These are phyloP conservation scores for Sinelater perroti DNA, from an alignment of 2,888 invertebrate genomes.

Conservation along the genomic window DNA sequence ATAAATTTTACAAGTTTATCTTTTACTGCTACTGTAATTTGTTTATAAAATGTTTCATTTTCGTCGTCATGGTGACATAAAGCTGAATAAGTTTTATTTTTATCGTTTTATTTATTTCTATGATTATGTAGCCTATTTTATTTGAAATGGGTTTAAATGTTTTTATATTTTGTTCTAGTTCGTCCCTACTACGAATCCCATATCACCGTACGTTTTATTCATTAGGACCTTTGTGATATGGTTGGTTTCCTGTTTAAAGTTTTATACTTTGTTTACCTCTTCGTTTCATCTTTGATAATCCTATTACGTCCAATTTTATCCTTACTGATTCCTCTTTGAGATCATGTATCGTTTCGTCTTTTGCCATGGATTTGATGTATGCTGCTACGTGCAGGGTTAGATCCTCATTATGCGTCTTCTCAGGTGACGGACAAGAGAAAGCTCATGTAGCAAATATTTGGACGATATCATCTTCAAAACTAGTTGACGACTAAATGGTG, in stretches of 20 bases:
- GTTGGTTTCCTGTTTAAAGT: too few relatives aligned
- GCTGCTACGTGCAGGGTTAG: constrained; percentile 2
- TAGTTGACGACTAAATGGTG: too few relatives aligned
- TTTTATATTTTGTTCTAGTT: background rate
- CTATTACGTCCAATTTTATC: background rate
- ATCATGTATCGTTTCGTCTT: constrained; percentile 1
- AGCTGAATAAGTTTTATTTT: background rate
- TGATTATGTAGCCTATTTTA: background rate
- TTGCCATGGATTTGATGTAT: constrained; percentile 1
- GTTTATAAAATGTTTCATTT: background rate
- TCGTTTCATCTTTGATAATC: background rate
- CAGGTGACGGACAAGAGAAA: too few relatives aligned
- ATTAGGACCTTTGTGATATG: background rate
- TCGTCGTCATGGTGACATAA: background rate
- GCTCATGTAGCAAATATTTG: too few relatives aligned
- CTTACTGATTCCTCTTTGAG: background rate
- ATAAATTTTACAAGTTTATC: too few relatives aligned
- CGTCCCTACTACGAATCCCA: background rate
- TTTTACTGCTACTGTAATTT: too few relatives aligned
- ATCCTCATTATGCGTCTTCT: too few relatives aligned
- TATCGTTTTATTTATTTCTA: background rate
- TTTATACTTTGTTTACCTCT: background rate
- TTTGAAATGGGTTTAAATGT: background rate
- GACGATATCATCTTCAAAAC: too few relatives aligned
- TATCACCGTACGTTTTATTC: background rate